Evolutionary conservation across 2,797 vertebrate genomes (phyloP), one percentile per base, ranked within the genome.

Genomic region (Helarctos malayanus): DNA sequence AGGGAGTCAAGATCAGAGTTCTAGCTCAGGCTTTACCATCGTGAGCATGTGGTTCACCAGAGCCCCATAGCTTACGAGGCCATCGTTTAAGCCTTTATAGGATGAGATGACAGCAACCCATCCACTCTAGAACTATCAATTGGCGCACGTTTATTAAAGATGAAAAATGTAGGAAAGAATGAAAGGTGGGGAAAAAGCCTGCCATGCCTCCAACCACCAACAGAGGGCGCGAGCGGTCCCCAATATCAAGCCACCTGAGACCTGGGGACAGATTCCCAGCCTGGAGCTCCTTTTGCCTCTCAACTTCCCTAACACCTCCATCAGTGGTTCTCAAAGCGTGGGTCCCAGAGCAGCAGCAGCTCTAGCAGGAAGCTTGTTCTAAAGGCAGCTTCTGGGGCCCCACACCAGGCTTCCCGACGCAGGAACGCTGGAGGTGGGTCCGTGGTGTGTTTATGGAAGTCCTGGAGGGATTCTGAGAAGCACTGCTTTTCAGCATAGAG

Each of bases 401-500:
- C 15, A 11, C 12, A 5, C 15, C 27, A 61, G 71, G 35, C 49
- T 41, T 29, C 2, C 4, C 23, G 81, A 65, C 19, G 8, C 21
- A 13, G 76, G 63, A 79, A 18, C 47, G 25, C 32, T 10, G 47
- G 57, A 29, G 32, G 3, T 10, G 21, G 29, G 45, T 16, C 23
- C n/a, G 57, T 2, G 23, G 9, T 14, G 38, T 52, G 57, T 57
- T 65, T 21, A 56, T 56, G 41, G 38, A 57, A 86, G 47, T 9
- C 13, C 38, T 32, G 63, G 19, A 14, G 61, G 45, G 21, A n/a
- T 84, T 32, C n/a, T 7, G 82, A 73, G 75, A 52, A 81, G 14
- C 32, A 15, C 1, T 14, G 49, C 38, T 56, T 45, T 32, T 2
- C n/a, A 19, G n/a, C 19, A 1, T 4, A 2, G 18, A 2, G 27